These are phyloP conservation scores for Ginglymostoma cirratum DNA, from an alignment of 2,113 vertebrate genomes.

Conservation along the genomic window DNA sequence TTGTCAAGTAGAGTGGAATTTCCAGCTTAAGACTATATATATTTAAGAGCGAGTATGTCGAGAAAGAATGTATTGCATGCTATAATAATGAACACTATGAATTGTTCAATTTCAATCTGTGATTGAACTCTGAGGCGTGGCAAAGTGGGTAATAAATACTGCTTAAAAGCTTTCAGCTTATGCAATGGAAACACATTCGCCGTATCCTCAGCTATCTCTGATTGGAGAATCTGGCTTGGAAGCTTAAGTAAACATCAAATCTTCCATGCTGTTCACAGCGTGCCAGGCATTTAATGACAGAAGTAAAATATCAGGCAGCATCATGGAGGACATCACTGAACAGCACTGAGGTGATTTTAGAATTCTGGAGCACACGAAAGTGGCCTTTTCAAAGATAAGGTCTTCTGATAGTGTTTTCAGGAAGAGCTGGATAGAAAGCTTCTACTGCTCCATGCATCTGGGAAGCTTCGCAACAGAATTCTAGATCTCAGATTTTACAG, in stretches of 20 bases:
- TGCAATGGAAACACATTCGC: too few species aligned
- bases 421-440: not conserved
- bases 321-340: not conserved
- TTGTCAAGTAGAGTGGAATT: too few species aligned
- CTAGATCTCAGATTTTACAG: not conserved
- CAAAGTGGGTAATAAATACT: too few species aligned
- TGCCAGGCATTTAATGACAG: not conserved
- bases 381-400: not conserved
- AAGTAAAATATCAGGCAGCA: not conserved
- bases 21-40: too few species aligned
- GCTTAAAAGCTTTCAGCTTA: too few species aligned
- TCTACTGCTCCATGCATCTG: not conserved
- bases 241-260: not conserved
- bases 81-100: too few species aligned
- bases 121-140: too few species aligned
- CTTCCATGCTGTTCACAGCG: not conserved
- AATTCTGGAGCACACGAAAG: not conserved
- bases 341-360: not conserved
- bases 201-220: not conserved
- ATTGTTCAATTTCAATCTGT: too few species aligned
- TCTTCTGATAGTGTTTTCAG: not conserved
- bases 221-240: not conserved
- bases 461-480: not conserved
- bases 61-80: too few species aligned
- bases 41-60: too few species aligned